Conservation (phyloP, 2,113 vertebrate species). For the Neogobius melanostomus region DNA sequence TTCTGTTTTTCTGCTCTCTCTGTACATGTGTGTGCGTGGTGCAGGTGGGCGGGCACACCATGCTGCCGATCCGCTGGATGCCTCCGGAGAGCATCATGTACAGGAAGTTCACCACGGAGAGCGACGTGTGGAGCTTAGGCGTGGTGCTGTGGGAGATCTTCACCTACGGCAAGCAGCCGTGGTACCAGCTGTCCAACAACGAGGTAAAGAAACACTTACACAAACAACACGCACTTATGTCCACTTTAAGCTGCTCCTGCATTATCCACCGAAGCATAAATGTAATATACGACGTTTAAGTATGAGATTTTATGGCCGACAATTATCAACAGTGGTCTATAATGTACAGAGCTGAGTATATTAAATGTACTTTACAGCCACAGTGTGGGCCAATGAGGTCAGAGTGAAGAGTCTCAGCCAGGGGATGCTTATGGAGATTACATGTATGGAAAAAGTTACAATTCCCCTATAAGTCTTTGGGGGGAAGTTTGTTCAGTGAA, state of each 20-base stretch:
- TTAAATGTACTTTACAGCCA: background rate
- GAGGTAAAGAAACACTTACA: constrained; percentile 77
- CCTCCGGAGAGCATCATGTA: constrained; percentile 99
- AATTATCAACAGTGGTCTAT: background rate
- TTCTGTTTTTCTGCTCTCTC: background rate
- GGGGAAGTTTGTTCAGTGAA: too few species aligned
- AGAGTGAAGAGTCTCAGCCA: background rate
- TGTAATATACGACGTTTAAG: too few species aligned
- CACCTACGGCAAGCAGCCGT: constrained; percentile 98
- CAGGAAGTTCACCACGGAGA: constrained; percentile 98
- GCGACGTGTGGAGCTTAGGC: constrained; percentile 97
- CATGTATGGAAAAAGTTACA: too few species aligned
- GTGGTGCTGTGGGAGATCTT: constrained; percentile 99
- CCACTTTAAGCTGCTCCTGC: too few species aligned
- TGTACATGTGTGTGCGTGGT: constrained; percentile 7
- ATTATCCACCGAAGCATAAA: too few species aligned
- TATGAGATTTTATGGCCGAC: too few species aligned
- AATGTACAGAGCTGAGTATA: background rate
- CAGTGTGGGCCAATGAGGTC: background rate
- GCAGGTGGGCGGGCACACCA: constrained; percentile 97
- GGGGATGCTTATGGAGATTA: background rate
- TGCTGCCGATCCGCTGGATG: constrained; percentile 99
- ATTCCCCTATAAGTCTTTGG: too few species aligned
- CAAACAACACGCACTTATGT: too few species aligned
- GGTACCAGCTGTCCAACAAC: constrained; percentile 99